Conservation (phyloP, 1,140 invertebrate genomes). For the Drosophila busckii region DNA sequence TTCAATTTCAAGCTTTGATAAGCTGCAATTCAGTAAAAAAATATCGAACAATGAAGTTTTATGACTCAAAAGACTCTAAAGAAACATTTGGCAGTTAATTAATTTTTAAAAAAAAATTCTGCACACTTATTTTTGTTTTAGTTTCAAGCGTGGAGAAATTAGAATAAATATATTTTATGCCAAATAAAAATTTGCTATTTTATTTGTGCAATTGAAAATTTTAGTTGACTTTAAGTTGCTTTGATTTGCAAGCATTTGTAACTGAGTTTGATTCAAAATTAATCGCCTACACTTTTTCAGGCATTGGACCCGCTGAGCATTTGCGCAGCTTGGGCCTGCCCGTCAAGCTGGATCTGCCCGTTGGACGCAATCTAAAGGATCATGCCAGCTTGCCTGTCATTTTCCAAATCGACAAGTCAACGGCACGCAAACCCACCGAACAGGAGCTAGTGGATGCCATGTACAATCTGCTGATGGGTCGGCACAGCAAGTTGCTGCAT, state of each 20-base stretch:
- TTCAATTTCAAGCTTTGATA: too few species aligned
- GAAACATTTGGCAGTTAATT: too few species aligned
- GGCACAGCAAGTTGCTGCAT: constrained; percentile 66
- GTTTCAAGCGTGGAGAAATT: too few species aligned
- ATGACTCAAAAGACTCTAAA: too few species aligned
- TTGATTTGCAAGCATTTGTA: background rate
- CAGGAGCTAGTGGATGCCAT: constrained; percentile 74
- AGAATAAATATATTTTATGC: too few species aligned
- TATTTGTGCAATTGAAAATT: too few species aligned
- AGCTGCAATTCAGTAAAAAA: too few species aligned
- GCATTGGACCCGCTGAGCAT: constrained; percentile 79
- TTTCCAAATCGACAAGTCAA: constrained; percentile 74
- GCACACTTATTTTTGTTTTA: too few species aligned
- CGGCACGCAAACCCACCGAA: constrained; percentile 63
- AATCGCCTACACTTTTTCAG: constrained; percentile 8
- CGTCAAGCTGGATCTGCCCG: constrained; percentile 82
- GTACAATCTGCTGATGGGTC: constrained; percentile 70
- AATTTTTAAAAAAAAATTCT: too few species aligned
- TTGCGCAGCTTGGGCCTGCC: constrained; percentile 79
- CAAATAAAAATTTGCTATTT: too few species aligned
- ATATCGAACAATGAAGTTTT: too few species aligned
- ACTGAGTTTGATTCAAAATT: background rate
- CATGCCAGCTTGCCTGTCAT: constrained; percentile 80
- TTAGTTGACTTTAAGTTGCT: too few species aligned
- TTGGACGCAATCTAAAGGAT: constrained; percentile 87